phyloP scores from a whole-genome alignment of 2,888 invertebrate species.

The Proisotoma minuta region DNA sequence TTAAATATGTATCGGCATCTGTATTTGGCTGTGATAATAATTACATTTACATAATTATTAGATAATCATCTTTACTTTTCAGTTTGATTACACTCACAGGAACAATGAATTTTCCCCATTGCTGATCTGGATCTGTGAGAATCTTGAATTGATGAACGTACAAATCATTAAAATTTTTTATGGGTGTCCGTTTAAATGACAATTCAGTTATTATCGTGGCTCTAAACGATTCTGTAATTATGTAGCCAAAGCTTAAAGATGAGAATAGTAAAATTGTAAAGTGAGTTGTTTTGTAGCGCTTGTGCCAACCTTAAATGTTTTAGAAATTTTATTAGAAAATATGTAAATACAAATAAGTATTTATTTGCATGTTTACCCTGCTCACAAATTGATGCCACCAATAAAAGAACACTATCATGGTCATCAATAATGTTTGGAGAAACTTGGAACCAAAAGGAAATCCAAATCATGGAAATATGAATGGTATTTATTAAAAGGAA shows the following conservation, averaged over 20 bases:
- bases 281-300: background rate
- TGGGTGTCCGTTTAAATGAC: background rate
- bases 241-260: background rate
- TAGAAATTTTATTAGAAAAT: no score
- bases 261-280: background rate
- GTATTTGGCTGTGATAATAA: no score
- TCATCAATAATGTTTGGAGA: no score
- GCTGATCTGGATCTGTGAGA: background rate
- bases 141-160: background rate
- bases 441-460: no score
- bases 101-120: background rate
- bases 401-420: background rate
- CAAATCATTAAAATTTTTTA: background rate
- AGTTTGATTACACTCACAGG: background rate
- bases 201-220: background rate
- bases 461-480: no score
- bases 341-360: background rate
- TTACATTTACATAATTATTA: no score
- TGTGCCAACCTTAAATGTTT: background rate
- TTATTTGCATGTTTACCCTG: background rate
- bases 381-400: background rate
- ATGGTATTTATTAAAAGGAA: no score
- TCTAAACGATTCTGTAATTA: background rate
- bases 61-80: no score
- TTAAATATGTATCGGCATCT: no score